Base-by-base conservation (phyloP, 2,888 invertebrate species). In the Emmelina monodactyla region DNA sequence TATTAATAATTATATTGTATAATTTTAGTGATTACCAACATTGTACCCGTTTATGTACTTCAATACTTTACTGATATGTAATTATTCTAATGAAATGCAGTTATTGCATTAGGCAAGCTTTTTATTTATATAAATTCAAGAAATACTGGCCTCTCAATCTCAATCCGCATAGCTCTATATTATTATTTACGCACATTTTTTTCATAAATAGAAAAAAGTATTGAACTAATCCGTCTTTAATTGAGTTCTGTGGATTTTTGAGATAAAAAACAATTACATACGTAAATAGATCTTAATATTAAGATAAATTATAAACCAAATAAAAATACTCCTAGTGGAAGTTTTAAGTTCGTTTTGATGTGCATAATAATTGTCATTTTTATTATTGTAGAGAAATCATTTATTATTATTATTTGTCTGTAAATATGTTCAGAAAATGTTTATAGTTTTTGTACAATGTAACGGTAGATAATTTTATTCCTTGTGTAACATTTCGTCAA, bases 11-110 rank as follows among this genome's bases (percentile, higher is more conserved):
- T 60, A 60, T 68, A 73, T 67, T 68, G 43, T 76, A 76, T 78
- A 72, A 73, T 78, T 76, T 73, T 75, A 76, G 73, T 72, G 59
- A 55, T 57, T 65, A 71, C 64, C 62, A 61, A 73, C 71, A 72
- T 66, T 72, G 50, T 75, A 76, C 67, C 75, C 73, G 65, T 57
- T 71, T 75, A 67, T 59, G 67, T 69, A 70, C 55, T 53, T 52
- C 47, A 67, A 70, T 72, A 71, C 58, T 72, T 73, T 71, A 73
- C 69, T 67, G 71, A 55, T 58, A 59, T 68, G 58, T 67, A 55
- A 9, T 25, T 66, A 66, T 64, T 59, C 63, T 63, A 71, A 62
- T 65, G 60, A 65, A 29, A 64, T 49, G 69, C 66, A 48, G 61
- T 49, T 53, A 51, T 58, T 62, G 48, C 55, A 62, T 63, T 72